phyloP scores from a whole-genome alignment of 2,888 invertebrate species.

The Diaprepes abbreviatus region DNA sequence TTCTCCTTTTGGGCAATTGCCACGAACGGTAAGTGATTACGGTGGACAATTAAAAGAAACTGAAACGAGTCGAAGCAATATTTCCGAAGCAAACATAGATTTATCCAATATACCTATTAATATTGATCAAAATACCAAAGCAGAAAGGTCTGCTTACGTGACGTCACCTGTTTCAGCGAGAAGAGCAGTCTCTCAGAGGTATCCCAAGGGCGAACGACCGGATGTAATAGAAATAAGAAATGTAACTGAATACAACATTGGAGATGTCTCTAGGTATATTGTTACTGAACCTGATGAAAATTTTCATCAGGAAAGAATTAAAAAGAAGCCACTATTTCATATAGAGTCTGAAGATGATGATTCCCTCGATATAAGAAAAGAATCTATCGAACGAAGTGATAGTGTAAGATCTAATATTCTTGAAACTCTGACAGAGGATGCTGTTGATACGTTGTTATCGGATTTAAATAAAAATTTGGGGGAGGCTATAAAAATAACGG shows the following conservation, averaged over 20 bases:
- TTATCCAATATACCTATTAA: conserved; percentile 55
- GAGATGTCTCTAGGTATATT: conserved; percentile 54
- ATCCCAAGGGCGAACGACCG: conserved; percentile 62
- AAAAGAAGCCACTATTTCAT: conserved; percentile 66
- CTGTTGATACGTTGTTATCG: conserved; percentile 57
- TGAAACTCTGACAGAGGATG: conserved; percentile 60
- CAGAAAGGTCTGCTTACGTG: conserved; percentile 55
- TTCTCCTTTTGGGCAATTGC: conserved; percentile 48
- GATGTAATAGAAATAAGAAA: conserved; percentile 63
- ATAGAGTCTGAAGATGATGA: conserved; percentile 68
- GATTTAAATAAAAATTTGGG: conserved; percentile 55
- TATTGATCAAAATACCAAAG: conserved; percentile 34
- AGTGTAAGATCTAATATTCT: conserved; percentile 61
- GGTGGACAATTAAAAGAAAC: conserved; percentile 47
- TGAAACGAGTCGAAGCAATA: conserved; percentile 47
- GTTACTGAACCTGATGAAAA: conserved; percentile 57
- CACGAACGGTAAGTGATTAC: conserved; percentile 56
- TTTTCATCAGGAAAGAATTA: not conserved
- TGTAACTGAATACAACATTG: conserved; percentile 56
- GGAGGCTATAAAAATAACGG: conserved; percentile 47
- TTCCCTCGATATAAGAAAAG: conserved; percentile 37
- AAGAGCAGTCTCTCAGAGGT: conserved; percentile 62
- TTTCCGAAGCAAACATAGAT: conserved; percentile 59
- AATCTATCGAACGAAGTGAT: conserved; percentile 53
- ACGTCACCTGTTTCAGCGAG: conserved; percentile 65